phyloP scores from a whole-genome alignment of 2,113 vertebrate species.

The Eubucco bourcierii region DNA sequence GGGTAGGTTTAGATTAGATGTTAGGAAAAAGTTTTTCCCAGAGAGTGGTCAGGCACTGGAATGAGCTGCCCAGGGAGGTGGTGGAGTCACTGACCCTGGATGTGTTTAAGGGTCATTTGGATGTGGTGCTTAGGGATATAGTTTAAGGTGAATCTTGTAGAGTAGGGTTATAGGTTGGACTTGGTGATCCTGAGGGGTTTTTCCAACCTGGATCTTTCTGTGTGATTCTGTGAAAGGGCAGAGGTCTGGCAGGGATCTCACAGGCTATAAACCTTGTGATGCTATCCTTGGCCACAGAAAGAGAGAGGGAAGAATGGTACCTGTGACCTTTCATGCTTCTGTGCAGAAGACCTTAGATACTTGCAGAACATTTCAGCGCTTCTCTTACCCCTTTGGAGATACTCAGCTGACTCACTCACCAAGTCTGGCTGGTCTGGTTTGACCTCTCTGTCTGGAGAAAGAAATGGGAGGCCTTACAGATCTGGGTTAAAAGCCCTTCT shows the following conservation, averaged over 20 bases:
- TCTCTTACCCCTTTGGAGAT: background rate
- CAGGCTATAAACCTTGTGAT: background rate
- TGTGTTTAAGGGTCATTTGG: no score
- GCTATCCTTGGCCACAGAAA: background rate
- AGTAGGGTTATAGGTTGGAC: no score
- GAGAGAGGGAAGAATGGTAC: accelerated
- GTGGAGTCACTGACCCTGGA: no score
- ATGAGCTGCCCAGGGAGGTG: no score
- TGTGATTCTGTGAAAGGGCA: background rate
- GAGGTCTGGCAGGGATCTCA: background rate
- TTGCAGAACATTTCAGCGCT: background rate
- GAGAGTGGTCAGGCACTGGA: no score
- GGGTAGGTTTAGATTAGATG: no score
- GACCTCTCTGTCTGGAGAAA: background rate
- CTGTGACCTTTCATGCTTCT: accelerated
- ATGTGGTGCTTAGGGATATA: no score
- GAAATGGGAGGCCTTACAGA: background rate
- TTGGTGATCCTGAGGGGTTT: no score
- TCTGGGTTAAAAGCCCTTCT: background rate
- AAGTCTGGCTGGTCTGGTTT: background rate
- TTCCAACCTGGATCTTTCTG: no score
- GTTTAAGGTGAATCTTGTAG: no score
- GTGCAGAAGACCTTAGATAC: background rate
- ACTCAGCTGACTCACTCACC: background rate
- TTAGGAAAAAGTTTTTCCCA: no score